Evolutionary conservation across 2,888 invertebrate species (phyloP), one percentile per base, ranked within the genome.

Genomic region (Panopea generosa): DNA sequence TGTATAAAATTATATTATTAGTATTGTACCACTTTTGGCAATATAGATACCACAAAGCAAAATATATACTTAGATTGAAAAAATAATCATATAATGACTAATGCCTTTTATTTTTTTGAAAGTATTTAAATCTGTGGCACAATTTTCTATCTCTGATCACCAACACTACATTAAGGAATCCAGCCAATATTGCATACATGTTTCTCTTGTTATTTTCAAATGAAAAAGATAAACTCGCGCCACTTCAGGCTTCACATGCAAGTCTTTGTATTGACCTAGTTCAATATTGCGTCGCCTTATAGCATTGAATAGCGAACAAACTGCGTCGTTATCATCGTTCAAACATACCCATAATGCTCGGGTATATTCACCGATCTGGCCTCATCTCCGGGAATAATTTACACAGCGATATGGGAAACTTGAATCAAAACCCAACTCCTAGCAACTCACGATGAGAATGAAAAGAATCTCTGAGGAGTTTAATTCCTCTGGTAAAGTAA

Each of bases 401-500:
- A 74, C 74, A 75, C 71, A 79, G 49, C 70, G 78, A 79, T 79
- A 75, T 57, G 16, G 60, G 55, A 68, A 43, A 49, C 50, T 57
- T 61, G 50, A 65, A 71, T 62, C 52, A 63, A 59, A 62, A 59
- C 53, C 69, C 38, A 43, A 61, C 73, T 69, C 75, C 76, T 80
- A 76, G 80, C 80, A 76, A 76, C 76, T 52, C 53, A 69, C 56
- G 53, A 73, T 57, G 70, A 47, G 76, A 73, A 67, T 59, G 70
- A 73, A 77, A 63, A 65, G 63, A 68, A 73, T 77, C 80, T 80
- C 80, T 59, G 29, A 73, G 80, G 76, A 73, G 62, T 70, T 72
- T 70, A 72, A 76, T 73, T 73, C 71, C 76, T 55, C 67, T 57
- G 62, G 72, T 63, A 76, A 70, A 70, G 62, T 40, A 55, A 74